Percentiles rank a stretch among this genome's conserved stretches.
phyloP scores from a whole-genome alignment of 1,140 invertebrate genomes.

The Oncopodura yosiiana region DNA sequence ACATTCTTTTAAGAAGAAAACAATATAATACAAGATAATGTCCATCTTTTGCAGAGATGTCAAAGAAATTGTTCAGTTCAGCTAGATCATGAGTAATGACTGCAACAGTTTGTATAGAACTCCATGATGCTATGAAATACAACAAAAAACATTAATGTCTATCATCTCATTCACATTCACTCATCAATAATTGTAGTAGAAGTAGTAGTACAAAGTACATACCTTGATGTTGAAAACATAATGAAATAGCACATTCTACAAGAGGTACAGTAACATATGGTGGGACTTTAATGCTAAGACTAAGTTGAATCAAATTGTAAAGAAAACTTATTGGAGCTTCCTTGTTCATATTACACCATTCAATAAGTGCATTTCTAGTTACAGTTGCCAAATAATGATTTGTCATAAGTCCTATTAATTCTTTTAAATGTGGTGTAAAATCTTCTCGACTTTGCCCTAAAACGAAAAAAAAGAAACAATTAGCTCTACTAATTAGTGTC shows the following conservation, averaged over 20 bases:
- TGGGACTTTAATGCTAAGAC: conserved; percentile 24
- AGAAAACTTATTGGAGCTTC: conserved; percentile 20
- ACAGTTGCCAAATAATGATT: conserved; percentile 27
- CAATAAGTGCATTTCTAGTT: conserved; percentile 30
- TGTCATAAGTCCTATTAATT: conserved; percentile 22
- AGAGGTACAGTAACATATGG: conserved; percentile 27
- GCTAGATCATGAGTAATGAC: conserved; percentile 9
- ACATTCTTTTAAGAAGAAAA: conserved; percentile 35
- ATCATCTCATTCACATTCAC: too few species aligned
- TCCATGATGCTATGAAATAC: conserved; percentile 22
- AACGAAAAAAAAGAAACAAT: conserved; percentile 11
- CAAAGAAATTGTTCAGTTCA: conserved; percentile 23
- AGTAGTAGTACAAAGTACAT: not conserved
- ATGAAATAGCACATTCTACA: conserved; percentile 21
- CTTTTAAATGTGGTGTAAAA: conserved; percentile 17
- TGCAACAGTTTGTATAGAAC: conserved; percentile 6
- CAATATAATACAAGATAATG: conserved; percentile 31
- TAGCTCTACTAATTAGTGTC: not conserved
- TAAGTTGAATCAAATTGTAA: conserved; percentile 19
- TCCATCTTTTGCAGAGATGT: conserved; percentile 29
- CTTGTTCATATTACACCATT: conserved; percentile 28
- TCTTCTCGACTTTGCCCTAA: conserved; percentile 20
- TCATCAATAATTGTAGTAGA: not conserved
- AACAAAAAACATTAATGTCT: conserved; percentile 5
- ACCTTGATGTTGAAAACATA: conserved; percentile 29